A percentile compares a stretch with the other conserved stretches of the same genome.
phyloP scores from a whole-genome alignment of 2,113 vertebrate genomes.

The Chroicocephalus ridibundus region DNA sequence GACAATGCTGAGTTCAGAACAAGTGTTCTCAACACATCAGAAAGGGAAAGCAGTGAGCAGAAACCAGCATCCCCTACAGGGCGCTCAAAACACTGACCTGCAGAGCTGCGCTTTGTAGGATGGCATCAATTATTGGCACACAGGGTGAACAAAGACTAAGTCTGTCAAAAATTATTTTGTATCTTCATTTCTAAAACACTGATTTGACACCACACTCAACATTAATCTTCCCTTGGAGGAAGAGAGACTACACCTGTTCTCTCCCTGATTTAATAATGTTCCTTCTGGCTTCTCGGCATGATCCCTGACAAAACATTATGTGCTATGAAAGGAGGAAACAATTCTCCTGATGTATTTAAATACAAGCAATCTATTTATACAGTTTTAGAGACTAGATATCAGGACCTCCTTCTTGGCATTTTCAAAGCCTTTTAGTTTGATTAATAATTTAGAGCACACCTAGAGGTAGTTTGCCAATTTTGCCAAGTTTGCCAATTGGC shows the following conservation, averaged over 20 bases:
- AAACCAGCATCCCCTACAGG: background rate
- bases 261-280: background rate
- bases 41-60: background rate
- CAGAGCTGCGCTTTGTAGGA: background rate
- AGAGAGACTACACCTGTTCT: background rate
- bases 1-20: background rate
- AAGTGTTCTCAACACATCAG: background rate
- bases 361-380: background rate
- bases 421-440: constrained; percentile 17
- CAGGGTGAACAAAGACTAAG: background rate
- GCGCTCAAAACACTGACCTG: background rate
- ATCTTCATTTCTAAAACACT: background rate
- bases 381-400: background rate
- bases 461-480: background rate
- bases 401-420: background rate
- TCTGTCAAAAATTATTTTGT: background rate
- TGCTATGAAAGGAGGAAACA: background rate
- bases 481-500: background rate
- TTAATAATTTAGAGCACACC: background rate
- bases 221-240: background rate
- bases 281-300: constrained; percentile 8
- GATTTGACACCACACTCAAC: background rate
- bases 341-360: background rate
- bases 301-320: background rate
- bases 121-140: background rate